A percentile compares a stretch with the other conserved stretches of the same genome.
Evolutionary conservation across 1,140 invertebrate species (phyloP).

Genomic region (Copidosoma floridanum): DNA sequence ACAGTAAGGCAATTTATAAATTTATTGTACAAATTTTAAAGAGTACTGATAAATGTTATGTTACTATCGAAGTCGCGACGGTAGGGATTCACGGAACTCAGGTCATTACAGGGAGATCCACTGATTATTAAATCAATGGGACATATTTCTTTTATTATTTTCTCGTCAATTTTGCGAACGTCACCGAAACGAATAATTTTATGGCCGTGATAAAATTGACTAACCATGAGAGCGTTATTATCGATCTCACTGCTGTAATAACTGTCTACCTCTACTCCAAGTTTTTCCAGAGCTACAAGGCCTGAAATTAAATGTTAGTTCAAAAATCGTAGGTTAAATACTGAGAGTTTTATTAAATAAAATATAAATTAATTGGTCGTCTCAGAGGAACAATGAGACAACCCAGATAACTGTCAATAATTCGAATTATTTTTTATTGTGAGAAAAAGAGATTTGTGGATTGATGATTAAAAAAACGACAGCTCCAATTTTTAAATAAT

Average conservation of each 20-base stretch:
- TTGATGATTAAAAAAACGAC: too few species aligned
- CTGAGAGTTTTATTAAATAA: too few species aligned
- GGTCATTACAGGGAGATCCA: conserved; percentile 64
- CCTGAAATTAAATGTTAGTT: background rate
- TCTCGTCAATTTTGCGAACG: conserved; percentile 43
- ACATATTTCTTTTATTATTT: conserved; percentile 48
- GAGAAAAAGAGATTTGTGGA: too few species aligned
- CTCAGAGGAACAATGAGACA: too few species aligned
- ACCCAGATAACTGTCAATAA: too few species aligned
- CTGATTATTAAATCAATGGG: conserved; percentile 65
- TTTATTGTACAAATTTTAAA: too few species aligned
- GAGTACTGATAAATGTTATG: too few species aligned
- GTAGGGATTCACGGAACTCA: conserved; percentile 61
- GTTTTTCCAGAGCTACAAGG: background rate
- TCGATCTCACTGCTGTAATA: conserved; percentile 65
- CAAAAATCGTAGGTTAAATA: too few species aligned
- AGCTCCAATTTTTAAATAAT: too few species aligned
- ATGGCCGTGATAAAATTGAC: conserved; percentile 51
- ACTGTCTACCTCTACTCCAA: background rate
- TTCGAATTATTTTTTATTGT: too few species aligned
- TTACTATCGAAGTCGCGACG: conserved; percentile 61
- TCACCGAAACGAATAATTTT: conserved; percentile 53
- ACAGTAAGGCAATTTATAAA: too few species aligned
- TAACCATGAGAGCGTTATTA: conserved; percentile 55
- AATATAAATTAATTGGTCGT: too few species aligned